Conservation (phyloP, 2,113 vertebrate genomes). For the Romanogobio albipinnatus region DNA sequence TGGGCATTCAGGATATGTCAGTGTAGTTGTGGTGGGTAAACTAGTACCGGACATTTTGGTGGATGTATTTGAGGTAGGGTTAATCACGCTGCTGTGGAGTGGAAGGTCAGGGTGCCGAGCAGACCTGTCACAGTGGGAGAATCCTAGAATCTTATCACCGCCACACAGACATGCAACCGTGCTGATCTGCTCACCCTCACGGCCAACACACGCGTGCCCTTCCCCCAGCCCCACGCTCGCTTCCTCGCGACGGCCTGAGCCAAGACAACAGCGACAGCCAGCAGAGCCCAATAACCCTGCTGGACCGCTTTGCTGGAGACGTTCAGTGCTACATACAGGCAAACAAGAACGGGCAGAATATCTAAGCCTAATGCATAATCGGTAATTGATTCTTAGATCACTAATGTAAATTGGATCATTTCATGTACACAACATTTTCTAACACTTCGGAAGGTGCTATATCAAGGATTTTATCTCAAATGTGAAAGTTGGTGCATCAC, state of each 20-base stretch:
- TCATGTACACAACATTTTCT: not conserved
- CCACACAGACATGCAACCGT: constrained; percentile 78
- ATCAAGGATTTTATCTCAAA: not conserved
- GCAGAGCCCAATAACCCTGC: constrained; percentile 42
- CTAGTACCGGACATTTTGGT: constrained; percentile 7
- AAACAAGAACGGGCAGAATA: constrained; percentile 31
- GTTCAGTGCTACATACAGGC: constrained; percentile 22
- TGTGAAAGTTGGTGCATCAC: not conserved
- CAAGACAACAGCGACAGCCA: constrained; percentile 52
- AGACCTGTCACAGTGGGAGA: constrained; percentile 79
- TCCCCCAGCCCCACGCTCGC: constrained; percentile 45
- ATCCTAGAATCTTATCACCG: constrained; percentile 82
- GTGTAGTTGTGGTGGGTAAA: constrained; percentile 38
- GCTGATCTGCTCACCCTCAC: constrained; percentile 78
- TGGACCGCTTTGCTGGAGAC: constrained; percentile 43
- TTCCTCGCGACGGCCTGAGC: constrained; percentile 34
- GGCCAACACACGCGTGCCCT: constrained; percentile 62
- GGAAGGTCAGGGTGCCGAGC: constrained; percentile 68
- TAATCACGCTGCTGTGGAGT: constrained; percentile 44
- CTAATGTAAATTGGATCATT: not conserved
- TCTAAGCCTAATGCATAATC: constrained; percentile 16
- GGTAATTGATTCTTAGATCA: constrained; percentile 14
- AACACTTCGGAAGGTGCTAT: constrained; percentile 20
- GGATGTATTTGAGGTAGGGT: constrained; percentile 40
- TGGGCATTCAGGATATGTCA: constrained; percentile 39